Evolutionary conservation across 1,140 invertebrate genomes (phyloP).

Genomic region (Pogonomyrmex barbatus): DNA sequence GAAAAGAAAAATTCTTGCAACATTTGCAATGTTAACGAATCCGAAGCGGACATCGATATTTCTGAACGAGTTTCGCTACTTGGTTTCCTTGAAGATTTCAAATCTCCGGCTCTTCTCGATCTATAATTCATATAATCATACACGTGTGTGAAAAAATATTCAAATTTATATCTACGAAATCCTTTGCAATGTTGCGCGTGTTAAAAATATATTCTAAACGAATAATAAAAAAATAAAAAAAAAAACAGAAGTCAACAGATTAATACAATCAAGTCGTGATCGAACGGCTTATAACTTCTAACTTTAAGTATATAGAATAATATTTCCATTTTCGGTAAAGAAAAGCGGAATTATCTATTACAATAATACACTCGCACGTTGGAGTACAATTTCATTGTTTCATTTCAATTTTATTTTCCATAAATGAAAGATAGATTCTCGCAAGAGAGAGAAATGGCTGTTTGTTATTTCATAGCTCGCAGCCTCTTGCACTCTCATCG

Average conservation of each 20-base stretch:
- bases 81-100: slow-evolving; percentile 14
- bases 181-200: background rate
- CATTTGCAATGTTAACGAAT: background rate
- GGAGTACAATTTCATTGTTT: background rate
- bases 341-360: slow-evolving; percentile 14
- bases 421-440: slow-evolving; percentile 37
- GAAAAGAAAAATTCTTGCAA: slow-evolving; percentile 5
- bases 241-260: background rate
- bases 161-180: background rate
- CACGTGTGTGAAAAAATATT: background rate
- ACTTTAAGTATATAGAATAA: background rate
- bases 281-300: background rate
- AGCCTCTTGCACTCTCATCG: background rate
- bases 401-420: slow-evolving; percentile 8
- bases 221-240: background rate
- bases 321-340: slow-evolving; percentile 9
- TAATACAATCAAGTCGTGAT: background rate
- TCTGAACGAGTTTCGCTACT: background rate
- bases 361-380: background rate
- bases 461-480: background rate
- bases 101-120: background rate
- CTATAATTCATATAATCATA: background rate
- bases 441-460: background rate
- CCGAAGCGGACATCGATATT: background rate
- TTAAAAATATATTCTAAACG: background rate